Percentiles rank a stretch among this genome's conserved stretches.
Conservation (phyloP, 2,113 vertebrate species). For the Oreochromis tanganicae region DNA sequence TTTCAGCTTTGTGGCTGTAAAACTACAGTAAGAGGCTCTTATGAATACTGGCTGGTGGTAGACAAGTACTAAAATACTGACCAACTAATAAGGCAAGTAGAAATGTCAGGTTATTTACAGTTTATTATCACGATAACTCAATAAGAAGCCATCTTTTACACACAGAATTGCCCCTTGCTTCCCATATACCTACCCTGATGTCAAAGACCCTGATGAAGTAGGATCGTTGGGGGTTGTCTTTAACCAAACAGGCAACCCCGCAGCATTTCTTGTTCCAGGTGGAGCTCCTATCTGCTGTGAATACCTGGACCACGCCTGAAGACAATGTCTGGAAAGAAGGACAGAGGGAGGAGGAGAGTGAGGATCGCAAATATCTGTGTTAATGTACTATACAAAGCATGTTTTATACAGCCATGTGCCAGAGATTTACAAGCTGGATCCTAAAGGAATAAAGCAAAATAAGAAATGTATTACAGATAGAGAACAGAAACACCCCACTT, state of each 20-base stretch:
- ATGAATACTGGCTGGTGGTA: background rate
- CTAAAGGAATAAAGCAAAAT: background rate
- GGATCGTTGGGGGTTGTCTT: conserved; percentile 91
- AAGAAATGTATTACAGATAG: background rate
- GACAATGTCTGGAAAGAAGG: conserved; percentile 76
- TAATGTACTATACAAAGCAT: background rate
- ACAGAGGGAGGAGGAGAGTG: background rate
- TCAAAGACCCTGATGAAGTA: conserved; percentile 96
- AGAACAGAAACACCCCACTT: background rate
- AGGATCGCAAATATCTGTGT: background rate
- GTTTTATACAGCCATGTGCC: background rate
- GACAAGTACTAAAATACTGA: background rate
- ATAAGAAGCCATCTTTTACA: background rate
- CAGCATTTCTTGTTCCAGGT: conserved; percentile 91
- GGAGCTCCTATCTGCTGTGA: conserved; percentile 82
- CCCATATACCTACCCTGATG: conserved; percentile 80
- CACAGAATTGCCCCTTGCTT: background rate
- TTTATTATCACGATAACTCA: background rate
- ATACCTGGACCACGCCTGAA: conserved; percentile 91
- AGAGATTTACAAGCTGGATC: background rate
- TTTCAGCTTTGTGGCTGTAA: background rate
- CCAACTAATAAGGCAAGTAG: background rate
- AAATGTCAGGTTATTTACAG: background rate
- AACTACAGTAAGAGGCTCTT: background rate
- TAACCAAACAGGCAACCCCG: conserved; percentile 93